Conservation (phyloP, 2,888 invertebrate genomes). For the Tetranychus piercei region DNA sequence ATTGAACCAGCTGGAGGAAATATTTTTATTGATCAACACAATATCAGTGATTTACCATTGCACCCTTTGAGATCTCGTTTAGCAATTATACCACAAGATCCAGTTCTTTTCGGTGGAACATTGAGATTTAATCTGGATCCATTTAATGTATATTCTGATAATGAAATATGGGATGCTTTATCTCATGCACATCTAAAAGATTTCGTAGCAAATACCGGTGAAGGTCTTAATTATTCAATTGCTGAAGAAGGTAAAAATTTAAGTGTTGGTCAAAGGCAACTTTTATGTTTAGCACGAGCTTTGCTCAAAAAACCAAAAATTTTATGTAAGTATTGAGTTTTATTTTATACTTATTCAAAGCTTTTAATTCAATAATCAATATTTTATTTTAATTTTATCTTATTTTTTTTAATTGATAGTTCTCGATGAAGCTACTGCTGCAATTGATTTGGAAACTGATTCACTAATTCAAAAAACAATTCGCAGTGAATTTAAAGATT, state of each 20-base stretch:
- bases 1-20: constrained; percentile 16
- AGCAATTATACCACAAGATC: constrained; percentile 50
- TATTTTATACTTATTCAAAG: not conserved
- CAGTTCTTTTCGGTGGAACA: constrained; percentile 78
- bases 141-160: constrained; percentile 42
- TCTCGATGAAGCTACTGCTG: constrained; percentile 38
- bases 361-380: not conserved
- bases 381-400: not conserved
- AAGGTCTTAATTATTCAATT: constrained; percentile 32
- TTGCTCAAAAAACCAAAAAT: constrained; percentile 35
- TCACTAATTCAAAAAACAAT: constrained; percentile 52
- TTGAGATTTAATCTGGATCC: constrained; percentile 83
- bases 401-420: constrained; percentile 29
- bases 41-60: constrained; percentile 30
- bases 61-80: constrained; percentile 32
- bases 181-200: constrained; percentile 39
- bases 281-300: constrained; percentile 37
- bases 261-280: constrained; percentile 35
- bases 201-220: constrained; percentile 32
- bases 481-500: constrained; percentile 60
- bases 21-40: constrained; percentile 17
- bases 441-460: constrained; percentile 33
- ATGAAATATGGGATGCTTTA: constrained; percentile 39
- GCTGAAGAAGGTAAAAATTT: constrained; percentile 37
- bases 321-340: constrained; percentile 9